Evolutionary conservation across 2,888 invertebrate species (phyloP).

Genomic region (Neoitamus cyanurus): DNA sequence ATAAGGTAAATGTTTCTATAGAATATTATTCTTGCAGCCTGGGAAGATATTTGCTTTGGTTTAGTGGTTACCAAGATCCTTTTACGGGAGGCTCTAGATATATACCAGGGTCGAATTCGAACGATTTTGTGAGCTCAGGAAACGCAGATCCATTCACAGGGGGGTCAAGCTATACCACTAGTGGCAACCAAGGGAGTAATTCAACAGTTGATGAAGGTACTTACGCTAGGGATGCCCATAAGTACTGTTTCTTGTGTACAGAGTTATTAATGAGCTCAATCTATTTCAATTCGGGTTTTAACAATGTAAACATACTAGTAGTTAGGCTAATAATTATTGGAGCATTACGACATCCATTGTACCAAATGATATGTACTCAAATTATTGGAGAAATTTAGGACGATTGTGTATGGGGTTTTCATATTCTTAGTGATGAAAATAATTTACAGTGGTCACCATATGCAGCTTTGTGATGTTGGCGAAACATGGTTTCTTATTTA

Average conservation of each 20-base stretch:
- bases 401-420: too few species aligned
- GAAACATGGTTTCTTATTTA: background rate
- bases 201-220: background rate
- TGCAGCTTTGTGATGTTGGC: too few species aligned
- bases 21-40: background rate
- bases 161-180: constrained; percentile 76
- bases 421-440: too few species aligned
- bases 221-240: background rate
- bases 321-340: too few species aligned
- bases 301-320: too few species aligned
- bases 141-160: constrained; percentile 78
- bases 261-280: too few species aligned
- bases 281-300: background rate
- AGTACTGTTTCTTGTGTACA: too few species aligned
- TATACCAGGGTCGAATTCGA: constrained; percentile 69
- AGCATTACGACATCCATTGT: too few species aligned
- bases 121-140: constrained; percentile 60
- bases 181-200: constrained; percentile 56
- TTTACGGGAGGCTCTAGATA: constrained; percentile 77
- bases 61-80: constrained; percentile 71
- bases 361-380: too few species aligned
- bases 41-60: background rate
- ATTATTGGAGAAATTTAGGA: too few species aligned
- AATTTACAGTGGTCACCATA: too few species aligned
- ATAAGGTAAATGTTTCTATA: constrained; percentile 53